A percentile compares a stretch with the other conserved stretches of the same genome.
Conservation (phyloP, 1,140 invertebrate species). For the Brachionus sp. region DNA sequence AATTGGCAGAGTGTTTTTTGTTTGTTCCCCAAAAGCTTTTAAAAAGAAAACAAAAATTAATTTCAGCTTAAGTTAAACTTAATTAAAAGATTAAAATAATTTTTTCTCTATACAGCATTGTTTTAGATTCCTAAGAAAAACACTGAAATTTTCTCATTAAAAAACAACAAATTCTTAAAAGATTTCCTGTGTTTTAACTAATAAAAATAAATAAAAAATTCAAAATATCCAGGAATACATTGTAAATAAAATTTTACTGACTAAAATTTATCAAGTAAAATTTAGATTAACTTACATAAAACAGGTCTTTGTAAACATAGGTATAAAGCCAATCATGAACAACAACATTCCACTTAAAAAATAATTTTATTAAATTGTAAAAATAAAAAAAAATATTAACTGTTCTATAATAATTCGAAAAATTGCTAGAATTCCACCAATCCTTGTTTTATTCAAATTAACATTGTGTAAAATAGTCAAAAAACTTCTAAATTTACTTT, state of each 20-base stretch:
- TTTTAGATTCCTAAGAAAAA: no score
- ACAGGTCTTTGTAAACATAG: conserved; percentile 83
- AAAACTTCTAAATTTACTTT: conserved; percentile 51
- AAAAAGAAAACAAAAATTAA: neutral
- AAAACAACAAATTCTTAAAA: no score
- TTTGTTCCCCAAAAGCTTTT: conserved; percentile 47
- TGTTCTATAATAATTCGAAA: conserved; percentile 70
- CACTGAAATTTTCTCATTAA: no score
- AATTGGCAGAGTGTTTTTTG: conserved; percentile 57
- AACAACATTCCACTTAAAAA: conserved; percentile 82
- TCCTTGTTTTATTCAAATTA: conserved; percentile 64
- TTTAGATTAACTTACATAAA: conserved; percentile 59
- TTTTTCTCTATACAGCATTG: neutral
- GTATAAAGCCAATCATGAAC: conserved; percentile 90
- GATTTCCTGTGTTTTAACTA: no score
- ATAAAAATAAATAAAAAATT: no score
- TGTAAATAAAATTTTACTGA: no score
- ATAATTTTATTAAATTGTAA: neutral
- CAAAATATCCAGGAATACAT: no score
- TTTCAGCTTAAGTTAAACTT: neutral
- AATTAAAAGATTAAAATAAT: neutral
- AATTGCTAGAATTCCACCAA: conserved; percentile 87
- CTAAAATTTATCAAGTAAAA: neutral
- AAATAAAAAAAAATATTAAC: neutral
- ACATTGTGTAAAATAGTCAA: neutral